A percentile compares a stretch with the other conserved stretches of the same genome.
Conservation (phyloP, 2,797 vertebrate genomes). For the Poecile montanus region DNA sequence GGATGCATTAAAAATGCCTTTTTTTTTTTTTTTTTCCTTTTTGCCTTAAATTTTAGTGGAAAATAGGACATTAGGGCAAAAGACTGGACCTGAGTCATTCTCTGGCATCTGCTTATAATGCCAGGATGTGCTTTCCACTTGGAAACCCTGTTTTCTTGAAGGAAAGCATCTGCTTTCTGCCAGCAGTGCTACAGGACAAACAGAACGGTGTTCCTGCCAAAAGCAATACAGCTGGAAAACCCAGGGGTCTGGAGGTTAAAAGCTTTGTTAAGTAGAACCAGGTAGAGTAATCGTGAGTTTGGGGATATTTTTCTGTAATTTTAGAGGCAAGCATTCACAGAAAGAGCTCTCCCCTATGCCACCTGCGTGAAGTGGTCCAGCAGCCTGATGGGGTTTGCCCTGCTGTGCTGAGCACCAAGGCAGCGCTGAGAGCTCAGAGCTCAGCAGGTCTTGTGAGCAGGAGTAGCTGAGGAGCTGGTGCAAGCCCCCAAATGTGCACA, state of each 20-base stretch:
- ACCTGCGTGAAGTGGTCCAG: not conserved
- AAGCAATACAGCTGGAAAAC: slow-evolving; percentile 58
- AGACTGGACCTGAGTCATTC: slow-evolving; percentile 25
- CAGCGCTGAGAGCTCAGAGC: not conserved
- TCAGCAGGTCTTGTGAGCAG: not conserved
- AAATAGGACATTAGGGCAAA: not conserved
- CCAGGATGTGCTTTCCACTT: not conserved
- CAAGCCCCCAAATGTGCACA: not conserved
- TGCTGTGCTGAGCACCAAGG: not conserved
- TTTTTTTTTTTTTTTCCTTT: not conserved
- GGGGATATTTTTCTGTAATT: slow-evolving; percentile 43
- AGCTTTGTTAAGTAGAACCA: slow-evolving; percentile 50
- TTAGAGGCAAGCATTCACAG: slow-evolving; percentile 26
- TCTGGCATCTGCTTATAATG: slow-evolving; percentile 6
- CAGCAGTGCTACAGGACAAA: slow-evolving; percentile 3
- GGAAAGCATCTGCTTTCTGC: slow-evolving; percentile 22
- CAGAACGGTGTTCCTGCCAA: slow-evolving; percentile 4
- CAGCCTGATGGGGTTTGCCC: not conserved
- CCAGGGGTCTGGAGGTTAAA: slow-evolving; percentile 49
- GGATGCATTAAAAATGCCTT: not conserved
- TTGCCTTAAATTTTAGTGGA: not conserved
- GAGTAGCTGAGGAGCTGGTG: not conserved
- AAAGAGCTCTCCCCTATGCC: not conserved
- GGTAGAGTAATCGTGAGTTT: slow-evolving; percentile 25
- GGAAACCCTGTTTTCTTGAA: not conserved